Base-by-base conservation (phyloP, 2,797 vertebrate genomes). In the Falco cherrug region DNA sequence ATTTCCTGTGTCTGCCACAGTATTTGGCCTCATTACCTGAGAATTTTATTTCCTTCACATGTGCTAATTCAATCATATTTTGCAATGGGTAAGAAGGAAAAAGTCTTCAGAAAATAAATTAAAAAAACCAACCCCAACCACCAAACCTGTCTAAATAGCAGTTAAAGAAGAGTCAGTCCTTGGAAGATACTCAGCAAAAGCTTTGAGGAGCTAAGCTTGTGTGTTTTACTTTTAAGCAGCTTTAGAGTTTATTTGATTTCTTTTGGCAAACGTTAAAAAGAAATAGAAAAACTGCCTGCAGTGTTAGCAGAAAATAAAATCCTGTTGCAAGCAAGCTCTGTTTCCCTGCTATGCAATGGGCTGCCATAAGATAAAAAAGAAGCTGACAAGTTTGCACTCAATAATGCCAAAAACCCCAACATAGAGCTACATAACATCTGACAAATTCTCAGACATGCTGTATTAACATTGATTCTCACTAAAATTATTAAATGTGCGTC, bases 341-440 rank as follows among this genome's bases (percentile, higher is more conserved):
- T 63, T 93, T 93, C 90, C 86, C 81, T 84, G 87, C 88, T 92
- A 71, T 84, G 86, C 89, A 92, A 73, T 64, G 93, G 87, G 89
- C 97, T 97, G 97, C 96, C 76, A 8, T 75, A 70, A 69, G 69
- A 87, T 71, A 87, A 82, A 92, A 83, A 77, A 94, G 41, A 88
- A 95, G 86, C 84, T 90, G 89, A 93, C 85, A 83, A 96, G 77
- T 96, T 96, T 98, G 97, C 96, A 96, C 97, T 98, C 75, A 80
- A 20, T 84, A 85, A 96, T 96, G 97, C 97, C 97, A 98, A 97
- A 97, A 67, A 39, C 7, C 64, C 87, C 5, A 39, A 61, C 43
- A 25, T 16, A 70, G 65, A 96, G 78, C 93, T 89, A 74, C 35
- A 6, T 48, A 94, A 70, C 43, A 51, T 63, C 88, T 68, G 93